A percentile compares a stretch with the other conserved stretches of the same genome.
Evolutionary conservation across 2,113 vertebrate genomes (phyloP).

Genomic region (Thalassarche chlororhynchos): DNA sequence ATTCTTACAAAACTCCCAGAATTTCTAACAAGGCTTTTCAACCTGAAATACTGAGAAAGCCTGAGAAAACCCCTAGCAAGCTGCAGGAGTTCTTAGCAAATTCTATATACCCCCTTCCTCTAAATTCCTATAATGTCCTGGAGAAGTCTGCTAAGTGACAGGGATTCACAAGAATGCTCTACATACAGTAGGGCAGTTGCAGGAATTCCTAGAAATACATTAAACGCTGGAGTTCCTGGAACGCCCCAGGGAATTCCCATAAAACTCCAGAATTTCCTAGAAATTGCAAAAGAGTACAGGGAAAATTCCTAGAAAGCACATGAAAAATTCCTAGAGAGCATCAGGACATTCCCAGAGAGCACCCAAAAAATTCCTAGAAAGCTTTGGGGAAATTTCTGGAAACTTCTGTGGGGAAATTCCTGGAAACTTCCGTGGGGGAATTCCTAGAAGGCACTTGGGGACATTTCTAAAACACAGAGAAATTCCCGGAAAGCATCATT

Average conservation of each 20-base stretch:
- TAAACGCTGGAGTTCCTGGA: neutral
- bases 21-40: neutral
- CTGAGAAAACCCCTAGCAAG: neutral
- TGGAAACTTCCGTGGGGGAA: neutral
- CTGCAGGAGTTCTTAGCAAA: neutral
- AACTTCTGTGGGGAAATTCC: neutral
- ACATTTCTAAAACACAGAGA: neutral
- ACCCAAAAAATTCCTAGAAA: neutral
- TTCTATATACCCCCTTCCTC: neutral
- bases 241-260: neutral
- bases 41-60: neutral
- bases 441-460: neutral
- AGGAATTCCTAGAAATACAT: neutral
- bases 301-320: neutral
- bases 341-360: neutral
- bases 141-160: neutral
- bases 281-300: neutral
- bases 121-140: neutral
- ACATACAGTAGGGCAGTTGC: neutral
- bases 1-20: neutral
- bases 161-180: neutral
- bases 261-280: neutral
- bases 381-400: neutral
- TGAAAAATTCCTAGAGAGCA: neutral
- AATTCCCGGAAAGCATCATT: neutral